Base-by-base conservation (phyloP, 2,888 invertebrate species). In the Cosmorhoe ocellata region DNA sequence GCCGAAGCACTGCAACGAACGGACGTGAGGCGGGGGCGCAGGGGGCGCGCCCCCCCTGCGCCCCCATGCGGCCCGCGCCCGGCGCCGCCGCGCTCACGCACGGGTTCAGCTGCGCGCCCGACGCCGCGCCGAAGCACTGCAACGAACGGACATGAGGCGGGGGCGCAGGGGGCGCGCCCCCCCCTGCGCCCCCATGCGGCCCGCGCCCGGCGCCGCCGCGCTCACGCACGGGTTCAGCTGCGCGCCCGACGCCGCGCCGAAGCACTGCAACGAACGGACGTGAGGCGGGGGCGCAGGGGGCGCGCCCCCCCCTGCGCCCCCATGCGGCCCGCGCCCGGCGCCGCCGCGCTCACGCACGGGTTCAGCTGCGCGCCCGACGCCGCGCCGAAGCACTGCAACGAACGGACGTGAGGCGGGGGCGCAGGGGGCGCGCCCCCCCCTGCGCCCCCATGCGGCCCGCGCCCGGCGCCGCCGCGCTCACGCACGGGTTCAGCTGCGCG, bases 101-200 rank as follows among this genome's bases (percentile, higher is more conserved):
- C 7, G 96, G 96, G 84, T 96, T 96, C 56, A 96, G 67, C 76
- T 95, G 94, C 7, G 94, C 94, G 39, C 94, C 95, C 14, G 95
- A 95, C 12, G 95, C 88, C 76, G 95, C 95, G 34, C 94, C 95
- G 63, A 95, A 92, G 59, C 92, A 92, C 93, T 94, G 81, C 42
- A 36, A 41, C n/a, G 3, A n/a, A n/a, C n/a, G n/a, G n/a, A n/a
- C n/a, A n/a, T n/a, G n/a, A n/a, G n/a, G n/a, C n/a, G n/a, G n/a
- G n/a, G n/a, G n/a, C n/a, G n/a, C n/a, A n/a, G n/a, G n/a, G n/a
- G n/a, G n/a, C n/a, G n/a, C 2, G 24, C 1, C 4, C 7, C 3
- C 18, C 1, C 4, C 5, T 61, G 3, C 64, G 0, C 90, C 79
- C 0, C 91, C 8, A 6, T 84, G 73, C 0, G 94, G 46, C 94